phyloP scores from a whole-genome alignment of 2,113 vertebrate genomes.

The Halcyon malimbica region DNA sequence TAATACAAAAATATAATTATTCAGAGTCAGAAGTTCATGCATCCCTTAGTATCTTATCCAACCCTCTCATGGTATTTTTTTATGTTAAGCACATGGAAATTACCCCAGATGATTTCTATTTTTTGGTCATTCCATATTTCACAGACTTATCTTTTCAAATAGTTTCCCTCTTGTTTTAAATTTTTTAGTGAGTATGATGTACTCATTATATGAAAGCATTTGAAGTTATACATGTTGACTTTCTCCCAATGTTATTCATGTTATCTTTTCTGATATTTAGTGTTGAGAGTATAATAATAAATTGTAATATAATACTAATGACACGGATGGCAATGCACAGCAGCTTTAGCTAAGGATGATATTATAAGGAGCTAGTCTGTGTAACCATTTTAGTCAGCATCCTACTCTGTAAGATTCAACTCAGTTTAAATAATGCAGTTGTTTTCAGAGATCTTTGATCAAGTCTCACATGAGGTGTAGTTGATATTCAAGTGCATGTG shows the following conservation, averaged over 20 bases:
- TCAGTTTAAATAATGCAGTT: neutral
- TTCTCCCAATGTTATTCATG: neutral
- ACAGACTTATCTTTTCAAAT: neutral
- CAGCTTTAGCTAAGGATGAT: neutral
- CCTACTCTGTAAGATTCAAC: neutral
- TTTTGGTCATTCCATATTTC: neutral
- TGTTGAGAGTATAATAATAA: neutral
- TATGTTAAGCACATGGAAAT: neutral
- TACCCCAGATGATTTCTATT: neutral
- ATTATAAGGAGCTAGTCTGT: neutral
- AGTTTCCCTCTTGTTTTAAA: neutral
- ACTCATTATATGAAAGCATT: neutral
- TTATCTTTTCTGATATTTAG: neutral
- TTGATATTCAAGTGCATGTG: neutral
- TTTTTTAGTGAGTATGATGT: neutral
- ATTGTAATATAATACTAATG: neutral
- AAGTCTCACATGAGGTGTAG: neutral
- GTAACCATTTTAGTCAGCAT: neutral
- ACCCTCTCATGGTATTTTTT: neutral
- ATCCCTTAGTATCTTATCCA: neutral
- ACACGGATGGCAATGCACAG: neutral
- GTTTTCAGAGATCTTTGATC: neutral
- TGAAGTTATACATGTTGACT: neutral
- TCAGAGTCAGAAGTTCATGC: neutral
- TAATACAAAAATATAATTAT: neutral